Conservation (phyloP, 2,888 invertebrate genomes). For the Ecliptopera silaceata region DNA sequence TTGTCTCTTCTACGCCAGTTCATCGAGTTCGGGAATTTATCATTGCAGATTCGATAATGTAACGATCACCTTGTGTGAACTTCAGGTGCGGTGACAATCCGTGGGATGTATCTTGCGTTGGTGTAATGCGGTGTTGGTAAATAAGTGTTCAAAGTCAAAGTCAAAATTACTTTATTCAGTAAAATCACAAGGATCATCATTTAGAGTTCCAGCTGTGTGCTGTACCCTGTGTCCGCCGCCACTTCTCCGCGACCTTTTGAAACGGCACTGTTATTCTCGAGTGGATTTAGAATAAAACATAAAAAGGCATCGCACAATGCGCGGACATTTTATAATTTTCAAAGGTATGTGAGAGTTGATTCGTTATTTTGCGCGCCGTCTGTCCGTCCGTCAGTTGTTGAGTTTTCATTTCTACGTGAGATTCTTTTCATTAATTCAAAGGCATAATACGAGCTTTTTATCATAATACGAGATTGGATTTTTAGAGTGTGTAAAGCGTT, state of each 20-base stretch:
- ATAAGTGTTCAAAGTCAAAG: no score
- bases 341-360: constrained; percentile 28
- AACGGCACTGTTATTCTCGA: constrained; percentile 34
- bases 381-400: constrained; percentile 21
- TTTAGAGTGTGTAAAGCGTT: not conserved
- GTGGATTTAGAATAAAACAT: constrained; percentile 38
- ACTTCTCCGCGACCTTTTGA: constrained; percentile 28
- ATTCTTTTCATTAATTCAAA: constrained; percentile 33
- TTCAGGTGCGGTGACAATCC: no score
- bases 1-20: no score
- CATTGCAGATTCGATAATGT: no score
- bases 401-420: constrained; percentile 20
- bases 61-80: no score
- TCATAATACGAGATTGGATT: not conserved
- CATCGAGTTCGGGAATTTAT: no score
- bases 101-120: no score
- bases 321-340: constrained; percentile 29
- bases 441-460: not conserved
- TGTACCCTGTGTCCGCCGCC: constrained; percentile 2
- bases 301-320: constrained; percentile 27
- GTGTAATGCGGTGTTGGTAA: no score
- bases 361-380: constrained; percentile 31
- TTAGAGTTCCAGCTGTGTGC: not conserved
- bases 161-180: no score
- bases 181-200: no score